phyloP scores from a whole-genome alignment of 2,113 vertebrate species.

The Carassius gibelio region DNA sequence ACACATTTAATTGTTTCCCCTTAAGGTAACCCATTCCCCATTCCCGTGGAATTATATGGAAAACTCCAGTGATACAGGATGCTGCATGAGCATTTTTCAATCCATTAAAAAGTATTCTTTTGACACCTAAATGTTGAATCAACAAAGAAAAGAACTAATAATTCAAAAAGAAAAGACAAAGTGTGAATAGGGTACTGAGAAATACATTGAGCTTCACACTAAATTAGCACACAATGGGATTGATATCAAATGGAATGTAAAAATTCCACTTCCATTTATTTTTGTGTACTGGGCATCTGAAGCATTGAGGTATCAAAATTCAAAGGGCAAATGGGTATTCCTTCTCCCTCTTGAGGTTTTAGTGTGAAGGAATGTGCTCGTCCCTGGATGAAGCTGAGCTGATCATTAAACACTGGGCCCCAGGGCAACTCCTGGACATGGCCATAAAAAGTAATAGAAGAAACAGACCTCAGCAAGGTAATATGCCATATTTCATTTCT shows the following conservation, averaged over 20 bases:
- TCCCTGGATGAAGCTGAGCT: slow-evolving; percentile 47
- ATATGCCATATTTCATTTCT: slow-evolving; percentile 58
- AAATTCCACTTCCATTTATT: not conserved
- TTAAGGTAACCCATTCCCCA: slow-evolving; percentile 48
- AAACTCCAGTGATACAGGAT: slow-evolving; percentile 20
- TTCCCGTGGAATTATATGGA: slow-evolving; percentile 28
- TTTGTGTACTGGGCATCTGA: slow-evolving; percentile 12
- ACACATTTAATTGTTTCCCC: slow-evolving; percentile 57
- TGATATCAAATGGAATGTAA: slow-evolving; percentile 14
- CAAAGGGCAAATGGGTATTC: slow-evolving; percentile 40
- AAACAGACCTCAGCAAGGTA: slow-evolving; percentile 57
- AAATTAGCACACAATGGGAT: slow-evolving; percentile 2
- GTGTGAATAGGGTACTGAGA: not conserved
- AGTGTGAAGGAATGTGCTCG: slow-evolving; percentile 49
- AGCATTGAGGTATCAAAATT: slow-evolving; percentile 29
- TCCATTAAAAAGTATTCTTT: not conserved
- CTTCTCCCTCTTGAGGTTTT: slow-evolving; percentile 20
- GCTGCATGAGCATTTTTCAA: slow-evolving; percentile 14
- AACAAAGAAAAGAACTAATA: slow-evolving; percentile 9
- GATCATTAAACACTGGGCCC: slow-evolving; percentile 59
- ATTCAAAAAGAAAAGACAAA: not conserved
- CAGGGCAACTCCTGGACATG: slow-evolving; percentile 57
- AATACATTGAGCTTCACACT: not conserved
- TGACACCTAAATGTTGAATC: not conserved
- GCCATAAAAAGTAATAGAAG: slow-evolving; percentile 63